Conservation (phyloP, 2,113 vertebrate species). For the Colistium nudipinnis region DNA sequence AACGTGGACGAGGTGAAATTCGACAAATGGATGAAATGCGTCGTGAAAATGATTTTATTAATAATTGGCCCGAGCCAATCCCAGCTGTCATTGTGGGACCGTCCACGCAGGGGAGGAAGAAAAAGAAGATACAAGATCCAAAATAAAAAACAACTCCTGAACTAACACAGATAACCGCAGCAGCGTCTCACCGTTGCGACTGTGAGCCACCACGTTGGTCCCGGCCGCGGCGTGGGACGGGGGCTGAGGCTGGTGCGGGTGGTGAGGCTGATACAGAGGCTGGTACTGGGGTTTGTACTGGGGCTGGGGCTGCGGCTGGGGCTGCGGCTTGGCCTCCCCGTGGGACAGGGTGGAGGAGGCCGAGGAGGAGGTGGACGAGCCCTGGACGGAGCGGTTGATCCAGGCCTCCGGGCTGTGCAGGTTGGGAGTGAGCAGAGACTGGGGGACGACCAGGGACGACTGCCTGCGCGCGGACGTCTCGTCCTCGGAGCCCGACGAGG, state of each 20-base stretch:
- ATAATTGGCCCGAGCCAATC: too few species aligned
- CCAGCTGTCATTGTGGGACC: too few species aligned
- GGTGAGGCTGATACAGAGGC: constrained; percentile 43
- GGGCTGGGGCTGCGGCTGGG: constrained; percentile 63
- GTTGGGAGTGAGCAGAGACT: constrained; percentile 83
- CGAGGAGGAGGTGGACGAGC: constrained; percentile 97
- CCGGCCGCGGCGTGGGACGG: constrained; percentile 65
- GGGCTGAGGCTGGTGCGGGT: constrained; percentile 21
- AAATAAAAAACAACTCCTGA: neutral
- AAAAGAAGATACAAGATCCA: too few species aligned
- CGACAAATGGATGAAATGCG: too few species aligned
- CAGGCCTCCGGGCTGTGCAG: constrained; percentile 94
- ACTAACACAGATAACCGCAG: neutral
- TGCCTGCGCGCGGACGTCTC: constrained; percentile 89
- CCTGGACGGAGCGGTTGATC: constrained; percentile 96
- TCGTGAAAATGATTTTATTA: too few species aligned
- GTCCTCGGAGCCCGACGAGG: constrained; percentile 96
- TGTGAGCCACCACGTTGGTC: constrained; percentile 67
- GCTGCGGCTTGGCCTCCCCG: constrained; percentile 90
- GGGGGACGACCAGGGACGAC: constrained; percentile 84
- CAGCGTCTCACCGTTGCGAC: constrained; percentile 87
- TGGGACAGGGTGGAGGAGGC: constrained; percentile 98
- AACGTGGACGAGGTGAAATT: too few species aligned
- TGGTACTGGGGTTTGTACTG: constrained; percentile 73
- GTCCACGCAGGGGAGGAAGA: too few species aligned